Percentiles rank a stretch among this genome's conserved stretches.
Evolutionary conservation across 1,140 invertebrate genomes (phyloP).

Genomic region (Drosophila guanche): DNA sequence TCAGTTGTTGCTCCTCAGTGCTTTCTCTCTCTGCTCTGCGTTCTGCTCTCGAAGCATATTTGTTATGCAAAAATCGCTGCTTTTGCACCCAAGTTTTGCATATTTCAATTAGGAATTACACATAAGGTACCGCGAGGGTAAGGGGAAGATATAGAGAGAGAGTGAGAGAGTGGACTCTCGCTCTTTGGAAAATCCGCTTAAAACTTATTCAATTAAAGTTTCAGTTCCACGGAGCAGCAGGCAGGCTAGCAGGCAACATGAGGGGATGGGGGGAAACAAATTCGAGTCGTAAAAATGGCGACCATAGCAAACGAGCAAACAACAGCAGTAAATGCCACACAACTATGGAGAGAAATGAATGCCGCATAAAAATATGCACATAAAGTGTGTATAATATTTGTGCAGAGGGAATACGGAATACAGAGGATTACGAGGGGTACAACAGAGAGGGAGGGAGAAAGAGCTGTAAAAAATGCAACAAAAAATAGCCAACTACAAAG

Average conservation of each 20-base stretch:
- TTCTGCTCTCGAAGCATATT: conserved; percentile 20
- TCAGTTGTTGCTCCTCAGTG: conserved; percentile 9
- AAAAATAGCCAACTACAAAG: background rate
- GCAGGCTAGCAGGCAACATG: background rate
- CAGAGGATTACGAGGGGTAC: conserved; percentile 1
- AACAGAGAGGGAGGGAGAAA: background rate
- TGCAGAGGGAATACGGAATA: conserved; percentile 7
- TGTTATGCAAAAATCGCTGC: conserved; percentile 73
- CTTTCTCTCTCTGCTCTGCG: background rate
- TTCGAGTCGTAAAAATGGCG: conserved; percentile 74
- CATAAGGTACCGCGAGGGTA: conserved; percentile 38
- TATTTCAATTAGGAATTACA: conserved; percentile 73
- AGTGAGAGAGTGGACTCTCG: conserved; percentile 3
- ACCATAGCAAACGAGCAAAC: conserved; percentile 60
- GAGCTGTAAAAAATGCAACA: conserved; percentile 37
- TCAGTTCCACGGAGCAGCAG: conserved; percentile 33
- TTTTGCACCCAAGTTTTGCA: conserved; percentile 37
- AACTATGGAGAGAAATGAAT: conserved; percentile 37
- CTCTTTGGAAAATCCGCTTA: conserved; percentile 69
- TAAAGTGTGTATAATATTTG: conserved; percentile 73
- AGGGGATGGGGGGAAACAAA: conserved; percentile 45
- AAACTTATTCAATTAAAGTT: conserved; percentile 82
- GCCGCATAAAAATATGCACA: conserved; percentile 75
- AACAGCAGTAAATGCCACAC: conserved; percentile 49
- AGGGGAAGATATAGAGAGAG: background rate